Evolutionary conservation across 2,797 vertebrate species (phyloP).

Genomic region (Falco novaeseelandiae): DNA sequence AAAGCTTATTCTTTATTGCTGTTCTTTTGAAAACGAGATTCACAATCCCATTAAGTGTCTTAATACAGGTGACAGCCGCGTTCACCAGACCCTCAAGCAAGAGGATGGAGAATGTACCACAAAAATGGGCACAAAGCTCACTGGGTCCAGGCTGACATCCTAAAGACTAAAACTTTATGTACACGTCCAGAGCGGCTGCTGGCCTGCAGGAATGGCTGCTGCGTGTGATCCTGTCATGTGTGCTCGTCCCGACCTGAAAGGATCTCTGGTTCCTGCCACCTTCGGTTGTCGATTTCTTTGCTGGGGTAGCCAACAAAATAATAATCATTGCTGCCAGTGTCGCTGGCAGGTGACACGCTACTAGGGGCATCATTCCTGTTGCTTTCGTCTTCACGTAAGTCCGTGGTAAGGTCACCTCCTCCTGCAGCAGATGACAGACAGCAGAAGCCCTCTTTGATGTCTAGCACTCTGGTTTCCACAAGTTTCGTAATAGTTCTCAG

Average conservation of each 20-base stretch:
- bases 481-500: not conserved
- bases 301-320: not conserved
- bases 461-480: not conserved
- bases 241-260: not conserved
- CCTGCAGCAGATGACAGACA: not conserved
- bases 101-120: not conserved
- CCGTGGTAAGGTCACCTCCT: not conserved
- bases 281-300: not conserved
- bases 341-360: not conserved
- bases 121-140: not conserved
- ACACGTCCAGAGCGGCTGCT: accelerated
- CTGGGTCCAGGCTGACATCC: not conserved
- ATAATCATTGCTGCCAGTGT: not conserved
- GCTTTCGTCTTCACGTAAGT: not conserved
- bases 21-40: not conserved
- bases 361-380: not conserved
- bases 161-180: not conserved
- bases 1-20: not conserved
- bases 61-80: not conserved
- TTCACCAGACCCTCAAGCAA: not conserved
- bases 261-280: not conserved
- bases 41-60: not conserved
- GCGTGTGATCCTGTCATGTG: accelerated
- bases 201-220: not conserved
- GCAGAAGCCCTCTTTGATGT: not conserved